Evolutionary conservation across 2,888 invertebrate species (phyloP), one percentile per base, ranked within the genome.

Genomic region (Acrocera orbiculus): DNA sequence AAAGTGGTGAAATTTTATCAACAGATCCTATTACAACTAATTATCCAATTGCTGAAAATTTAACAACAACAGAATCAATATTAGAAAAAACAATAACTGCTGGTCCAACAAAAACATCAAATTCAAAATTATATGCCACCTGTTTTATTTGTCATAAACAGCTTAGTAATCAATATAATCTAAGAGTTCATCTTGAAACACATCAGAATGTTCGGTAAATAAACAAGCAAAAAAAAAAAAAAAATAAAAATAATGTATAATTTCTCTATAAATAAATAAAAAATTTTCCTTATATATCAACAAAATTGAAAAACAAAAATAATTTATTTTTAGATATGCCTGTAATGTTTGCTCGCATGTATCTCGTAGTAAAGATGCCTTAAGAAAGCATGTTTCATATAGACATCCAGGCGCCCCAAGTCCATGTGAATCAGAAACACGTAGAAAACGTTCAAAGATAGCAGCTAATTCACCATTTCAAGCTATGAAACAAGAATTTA

Each of bases 181-280:
- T 87, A 46, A 69, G 86, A 38, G 86, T 87, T 39, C 87, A 87
- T 50, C 76, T 87, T 73, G 87, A 87, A 52, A 86, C 86, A 14
- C 87, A 87, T 57, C 80, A 85, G 50, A 86, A 86, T 43, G 75
- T 82, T 30, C 73, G 60, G 60, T 60, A 28, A 45, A 50, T 44
- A 35, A 5, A 8, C 15, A 10, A 11, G 11, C 9, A n/a, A n/a
- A n/a, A n/a, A n/a, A n/a, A n/a, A n/a, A n/a, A n/a, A 22, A 22
- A 30, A 22, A 13, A 26, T 2, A 24, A 26, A 6, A 16, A 16
- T 24, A 24, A 10, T 36, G 13, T 24, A 13, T 22, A 15, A 24
- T 24, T 16, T 4, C 16, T 19, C 10, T 25, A 4, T 24, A 10
- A 11, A n/a, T 24, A 26, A 31, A 20, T 7, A 17, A 16, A 15